Evolutionary conservation across 2,113 vertebrate species (phyloP), one percentile per base, ranked within the genome.

Genomic region (Gallinago paraguaiae): DNA sequence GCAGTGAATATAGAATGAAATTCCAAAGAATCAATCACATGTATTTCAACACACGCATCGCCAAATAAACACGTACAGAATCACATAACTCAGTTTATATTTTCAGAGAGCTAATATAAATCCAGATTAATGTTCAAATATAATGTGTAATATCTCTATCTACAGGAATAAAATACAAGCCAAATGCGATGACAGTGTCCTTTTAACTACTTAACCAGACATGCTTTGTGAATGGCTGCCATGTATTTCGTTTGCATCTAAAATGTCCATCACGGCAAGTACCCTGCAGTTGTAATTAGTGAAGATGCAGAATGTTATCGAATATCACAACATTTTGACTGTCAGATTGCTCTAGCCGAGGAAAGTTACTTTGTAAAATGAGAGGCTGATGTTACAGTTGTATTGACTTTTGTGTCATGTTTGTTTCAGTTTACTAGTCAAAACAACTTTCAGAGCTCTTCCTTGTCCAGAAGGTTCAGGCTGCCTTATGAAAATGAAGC

Each of bases 321-420:
- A 95, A 95, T 96, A 94, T 96, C 90, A 93, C 95, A 92, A 86
- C 94, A 92, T 97, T 97, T 98, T 97, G 93, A 93, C 97, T 97
- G 97, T 98, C 98, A 96, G 86, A 92, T 89, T 95, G 83, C 93
- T 90, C 83, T 90, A 92, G 89, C 74, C 3, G 77, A 80, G 87
- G 90, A 95, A 97, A 97, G 96, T 91, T 95, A 95, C 90, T 96
- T 93, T 90, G 95, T 97, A 97, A 97, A 96, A 97, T 86, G 95
- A 98, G 97, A 96, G 95, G 97, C 96, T 95, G 92, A 96, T 90
- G 94, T 97, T 97, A 93, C 90, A 30, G 94, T 97, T 97, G 91
- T 98, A 98, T 98, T 98, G 98, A 98, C 98, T 98, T 98, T 98
- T 97, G 90, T 98, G 98, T 98, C 98, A 98, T 98, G 98, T 98